A percentile compares a stretch with the other conserved stretches of the same genome.
Conservation (phyloP, 2,113 vertebrate species). For the Charadrius vociferus region DNA sequence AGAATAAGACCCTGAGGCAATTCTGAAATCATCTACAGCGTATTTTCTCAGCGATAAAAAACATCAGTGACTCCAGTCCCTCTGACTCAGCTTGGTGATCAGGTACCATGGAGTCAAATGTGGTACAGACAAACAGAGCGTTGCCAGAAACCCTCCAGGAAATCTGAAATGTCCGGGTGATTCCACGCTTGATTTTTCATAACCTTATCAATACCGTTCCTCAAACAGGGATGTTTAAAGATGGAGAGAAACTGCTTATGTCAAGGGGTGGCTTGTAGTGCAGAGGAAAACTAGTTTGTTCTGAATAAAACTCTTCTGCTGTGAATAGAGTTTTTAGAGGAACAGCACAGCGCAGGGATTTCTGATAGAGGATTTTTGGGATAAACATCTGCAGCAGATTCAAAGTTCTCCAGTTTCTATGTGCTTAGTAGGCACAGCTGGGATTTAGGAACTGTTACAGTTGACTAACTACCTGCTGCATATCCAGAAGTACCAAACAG, state of each 20-base stretch:
- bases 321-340: neutral
- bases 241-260: slow-evolving; percentile 13
- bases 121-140: neutral
- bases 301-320: neutral
- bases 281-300: neutral
- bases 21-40: slow-evolving; percentile 38
- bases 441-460: neutral
- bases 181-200: slow-evolving; percentile 28
- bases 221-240: neutral
- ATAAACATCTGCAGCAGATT: neutral
- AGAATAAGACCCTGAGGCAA: slow-evolving; percentile 47
- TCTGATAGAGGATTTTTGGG: neutral
- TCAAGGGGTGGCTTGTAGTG: neutral
- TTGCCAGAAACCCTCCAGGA: slow-evolving; percentile 14
- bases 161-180: slow-evolving; percentile 6
- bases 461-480: neutral
- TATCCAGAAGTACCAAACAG: neutral
- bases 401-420: neutral
- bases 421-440: neutral
- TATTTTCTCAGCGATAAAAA: slow-evolving; percentile 55
- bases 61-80: neutral
- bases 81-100: slow-evolving; percentile 48
- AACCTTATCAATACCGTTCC: neutral
- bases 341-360: neutral
- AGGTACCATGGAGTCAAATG: slow-evolving; percentile 21